Evolutionary conservation across 1,140 invertebrate species (phyloP).

Genomic region (Pseudomyrmex flavicornis): DNA sequence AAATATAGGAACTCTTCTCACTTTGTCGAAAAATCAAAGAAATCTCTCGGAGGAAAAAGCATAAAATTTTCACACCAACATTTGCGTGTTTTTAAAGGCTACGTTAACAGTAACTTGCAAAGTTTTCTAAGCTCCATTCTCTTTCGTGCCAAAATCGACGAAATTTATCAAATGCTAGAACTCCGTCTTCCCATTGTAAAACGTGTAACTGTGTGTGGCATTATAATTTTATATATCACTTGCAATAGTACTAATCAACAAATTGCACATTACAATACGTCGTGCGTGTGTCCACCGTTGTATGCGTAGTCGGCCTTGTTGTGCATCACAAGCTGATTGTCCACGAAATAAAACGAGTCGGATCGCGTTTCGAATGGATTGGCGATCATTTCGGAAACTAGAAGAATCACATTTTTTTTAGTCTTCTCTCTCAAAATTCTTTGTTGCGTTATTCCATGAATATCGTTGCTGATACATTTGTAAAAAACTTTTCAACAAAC

Average conservation of each 20-base stretch:
- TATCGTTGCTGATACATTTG: too few relatives aligned
- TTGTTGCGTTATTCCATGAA: background rate
- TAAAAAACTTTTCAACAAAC: conserved; percentile 66
- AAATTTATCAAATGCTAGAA: conserved; percentile 54
- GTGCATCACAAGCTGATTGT: conserved; percentile 98
- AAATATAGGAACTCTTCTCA: conserved; percentile 52
- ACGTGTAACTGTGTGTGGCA: conserved; percentile 68
- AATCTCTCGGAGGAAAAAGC: too few relatives aligned
- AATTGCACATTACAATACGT: conserved; percentile 68
- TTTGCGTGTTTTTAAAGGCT: conserved; percentile 3
- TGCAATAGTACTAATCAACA: conserved; percentile 60
- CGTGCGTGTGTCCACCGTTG: conserved; percentile 88
- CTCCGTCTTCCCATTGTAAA: conserved; percentile 63
- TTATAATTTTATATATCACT: conserved; percentile 52
- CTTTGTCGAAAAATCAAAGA: conserved; percentile 21
- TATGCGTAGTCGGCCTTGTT: conserved; percentile 99
- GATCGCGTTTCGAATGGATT: conserved; percentile 98
- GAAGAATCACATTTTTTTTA: conserved; percentile 74
- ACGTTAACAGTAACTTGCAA: conserved; percentile 26
- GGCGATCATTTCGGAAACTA: conserved; percentile 98
- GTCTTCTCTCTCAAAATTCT: conserved; percentile 19
- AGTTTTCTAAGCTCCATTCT: conserved; percentile 59
- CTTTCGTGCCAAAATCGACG: conserved; percentile 54
- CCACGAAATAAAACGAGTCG: conserved; percentile 99
- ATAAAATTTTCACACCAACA: background rate